Conservation (phyloP, 30 jellyfish, hydroid and myxozoan species). For the Hydractinia echinata region DNA sequence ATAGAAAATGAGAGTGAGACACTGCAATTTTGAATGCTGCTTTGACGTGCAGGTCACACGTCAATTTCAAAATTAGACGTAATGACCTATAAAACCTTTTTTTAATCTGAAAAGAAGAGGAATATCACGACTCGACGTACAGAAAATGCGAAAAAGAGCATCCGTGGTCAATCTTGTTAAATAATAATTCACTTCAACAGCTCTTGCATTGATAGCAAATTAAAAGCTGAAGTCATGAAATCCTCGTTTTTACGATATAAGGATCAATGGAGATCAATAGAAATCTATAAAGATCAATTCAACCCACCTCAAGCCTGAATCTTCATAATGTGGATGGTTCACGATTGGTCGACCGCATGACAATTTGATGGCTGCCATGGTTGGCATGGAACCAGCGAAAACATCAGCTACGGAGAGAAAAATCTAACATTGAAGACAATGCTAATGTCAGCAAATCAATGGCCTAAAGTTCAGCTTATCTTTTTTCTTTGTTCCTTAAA, state of each 20-base stretch:
- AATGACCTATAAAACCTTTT: not conserved
- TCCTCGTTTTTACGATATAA: not conserved
- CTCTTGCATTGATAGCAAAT: too few relatives aligned
- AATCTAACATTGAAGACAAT: not conserved
- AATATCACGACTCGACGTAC: too few relatives aligned
- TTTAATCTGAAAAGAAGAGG: not conserved
- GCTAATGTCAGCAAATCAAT: not conserved
- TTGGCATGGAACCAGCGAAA: constrained; percentile 97
- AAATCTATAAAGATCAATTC: not conserved
- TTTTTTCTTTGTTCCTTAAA: not conserved
- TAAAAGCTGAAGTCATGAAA: too few relatives aligned
- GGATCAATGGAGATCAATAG: not conserved
- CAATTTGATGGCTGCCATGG: constrained; percentile 89
- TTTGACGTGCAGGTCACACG: not conserved
- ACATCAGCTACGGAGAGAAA: constrained; percentile 54
- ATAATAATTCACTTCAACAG: too few relatives aligned
- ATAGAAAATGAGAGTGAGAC: not conserved
- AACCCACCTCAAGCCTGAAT: constrained; percentile 71
- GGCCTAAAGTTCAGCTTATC: not conserved
- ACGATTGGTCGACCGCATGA: constrained; percentile 81
- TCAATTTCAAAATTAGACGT: not conserved
- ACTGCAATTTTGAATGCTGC: not conserved
- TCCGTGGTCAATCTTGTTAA: too few relatives aligned
- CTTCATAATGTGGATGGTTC: constrained; percentile 94
- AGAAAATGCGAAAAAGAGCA: too few relatives aligned